These are phyloP conservation scores for Anthopleura xanthogrammica DNA, from an alignment of 92 coral and sea anemone species.

Conservation along the genomic window DNA sequence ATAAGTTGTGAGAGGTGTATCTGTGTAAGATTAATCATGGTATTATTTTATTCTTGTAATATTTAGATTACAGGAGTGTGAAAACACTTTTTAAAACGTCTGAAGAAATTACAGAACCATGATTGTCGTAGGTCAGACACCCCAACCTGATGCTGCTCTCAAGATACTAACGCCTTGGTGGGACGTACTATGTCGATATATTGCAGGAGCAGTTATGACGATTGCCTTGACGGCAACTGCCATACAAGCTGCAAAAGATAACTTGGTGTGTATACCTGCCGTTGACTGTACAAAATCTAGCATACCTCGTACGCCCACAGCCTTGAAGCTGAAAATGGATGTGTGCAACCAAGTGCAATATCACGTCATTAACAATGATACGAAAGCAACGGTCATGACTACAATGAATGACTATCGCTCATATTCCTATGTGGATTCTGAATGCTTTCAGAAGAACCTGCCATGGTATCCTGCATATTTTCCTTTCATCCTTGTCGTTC, in stretches of 20 bases:
- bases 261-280: constrained; percentile 41
- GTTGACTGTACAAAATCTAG: constrained; percentile 26
- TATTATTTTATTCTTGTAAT: neutral
- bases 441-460: constrained; percentile 28
- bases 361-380: neutral
- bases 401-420: constrained; percentile 16
- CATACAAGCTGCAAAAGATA: constrained; percentile 32
- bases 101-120: neutral
- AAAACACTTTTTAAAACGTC: neutral
- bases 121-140: constrained; percentile 28
- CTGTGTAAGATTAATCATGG: too few relatives aligned
- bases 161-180: constrained; percentile 46
- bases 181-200: constrained; percentile 42
- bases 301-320: constrained; percentile 1
- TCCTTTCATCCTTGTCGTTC: constrained; percentile 23
- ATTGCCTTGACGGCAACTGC: constrained; percentile 29
- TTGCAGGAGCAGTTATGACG: constrained; percentile 22
- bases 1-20: too few relatives aligned
- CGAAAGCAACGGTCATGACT: constrained; percentile 17
- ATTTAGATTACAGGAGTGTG: neutral
- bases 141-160: constrained; percentile 24
- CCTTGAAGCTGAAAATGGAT: constrained; percentile 8
- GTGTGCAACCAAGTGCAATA: constrained; percentile 18
- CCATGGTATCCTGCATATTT: constrained; percentile 35
- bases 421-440: constrained; percentile 29